Evolutionary conservation across 2,888 invertebrate species (phyloP).

Genomic region (Ethmia dodecea): DNA sequence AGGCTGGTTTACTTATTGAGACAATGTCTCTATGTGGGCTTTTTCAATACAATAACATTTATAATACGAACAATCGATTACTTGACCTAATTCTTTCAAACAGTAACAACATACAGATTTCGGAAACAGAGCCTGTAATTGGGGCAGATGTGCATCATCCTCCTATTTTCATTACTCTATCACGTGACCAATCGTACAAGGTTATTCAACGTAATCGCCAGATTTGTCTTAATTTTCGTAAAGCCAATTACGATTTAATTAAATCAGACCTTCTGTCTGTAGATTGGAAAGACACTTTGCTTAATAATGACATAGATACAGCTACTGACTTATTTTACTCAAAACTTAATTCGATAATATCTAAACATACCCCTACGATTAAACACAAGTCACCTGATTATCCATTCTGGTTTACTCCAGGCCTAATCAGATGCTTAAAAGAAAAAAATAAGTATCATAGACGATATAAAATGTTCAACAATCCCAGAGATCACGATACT

Average conservation of each 20-base stretch:
- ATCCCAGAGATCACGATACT: constrained; percentile 14
- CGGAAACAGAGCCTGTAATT: neutral
- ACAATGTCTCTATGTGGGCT: constrained; percentile 2
- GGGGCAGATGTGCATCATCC: constrained; percentile 8
- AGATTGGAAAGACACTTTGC: constrained; percentile 4
- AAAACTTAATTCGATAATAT: constrained; percentile 2
- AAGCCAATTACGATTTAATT: constrained; percentile 4
- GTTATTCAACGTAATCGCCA: neutral
- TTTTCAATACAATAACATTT: constrained; percentile 6
- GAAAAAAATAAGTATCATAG: constrained; percentile 14
- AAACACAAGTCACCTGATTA: neutral
- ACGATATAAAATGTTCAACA: constrained; percentile 9
- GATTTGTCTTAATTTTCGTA: constrained; percentile 7
- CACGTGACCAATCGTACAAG: neutral
- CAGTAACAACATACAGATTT: neutral
- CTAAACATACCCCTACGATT: constrained; percentile 2
- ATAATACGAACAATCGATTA: constrained; percentile 4
- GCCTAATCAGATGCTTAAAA: constrained; percentile 5
- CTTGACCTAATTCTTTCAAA: constrained; percentile 10
- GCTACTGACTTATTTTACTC: neutral
- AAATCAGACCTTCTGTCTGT: neutral
- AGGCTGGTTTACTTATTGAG: neutral
- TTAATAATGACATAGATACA: constrained; percentile 2
- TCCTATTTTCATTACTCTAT: neutral
- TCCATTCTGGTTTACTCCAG: constrained; percentile 10